Conservation (phyloP, 2,797 vertebrate genomes). For the Enteromius paludinosus region DNA sequence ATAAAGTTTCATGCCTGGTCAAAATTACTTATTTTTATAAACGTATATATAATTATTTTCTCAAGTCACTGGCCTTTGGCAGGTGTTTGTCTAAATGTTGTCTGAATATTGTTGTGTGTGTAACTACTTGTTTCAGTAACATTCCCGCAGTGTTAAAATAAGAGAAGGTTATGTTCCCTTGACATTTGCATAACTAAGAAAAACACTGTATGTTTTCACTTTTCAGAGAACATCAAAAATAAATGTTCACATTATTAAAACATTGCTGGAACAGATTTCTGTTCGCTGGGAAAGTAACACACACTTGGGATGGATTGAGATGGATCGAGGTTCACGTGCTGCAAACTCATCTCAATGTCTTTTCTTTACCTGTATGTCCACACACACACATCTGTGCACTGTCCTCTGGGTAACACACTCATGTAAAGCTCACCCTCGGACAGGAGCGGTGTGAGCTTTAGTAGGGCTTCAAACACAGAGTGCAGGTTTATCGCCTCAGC, state of each 20-base stretch:
- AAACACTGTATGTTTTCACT: not conserved
- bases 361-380: not conserved
- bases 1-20: not conserved
- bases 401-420: not conserved
- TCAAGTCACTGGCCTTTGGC: not conserved
- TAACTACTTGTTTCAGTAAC: not conserved
- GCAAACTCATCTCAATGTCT: not conserved
- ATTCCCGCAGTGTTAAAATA: not conserved
- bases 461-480: conserved; percentile 1
- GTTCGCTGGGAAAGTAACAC: not conserved
- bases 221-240: not conserved
- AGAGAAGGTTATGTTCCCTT: not conserved
- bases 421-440: not conserved
- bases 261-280: not conserved
- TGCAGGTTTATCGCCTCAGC: conserved; percentile 33
- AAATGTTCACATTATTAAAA: not conserved
- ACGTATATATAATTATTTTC: not conserved
- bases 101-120: not conserved
- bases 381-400: conserved; percentile 1
- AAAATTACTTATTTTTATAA: not conserved
- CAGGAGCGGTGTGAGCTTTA: not conserved
- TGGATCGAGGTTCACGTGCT: not conserved
- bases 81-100: not conserved
- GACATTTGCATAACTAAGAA: not conserved
- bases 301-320: not conserved